Conservation (phyloP, 2,113 vertebrate species). For the Pelodiscus sinensis region DNA sequence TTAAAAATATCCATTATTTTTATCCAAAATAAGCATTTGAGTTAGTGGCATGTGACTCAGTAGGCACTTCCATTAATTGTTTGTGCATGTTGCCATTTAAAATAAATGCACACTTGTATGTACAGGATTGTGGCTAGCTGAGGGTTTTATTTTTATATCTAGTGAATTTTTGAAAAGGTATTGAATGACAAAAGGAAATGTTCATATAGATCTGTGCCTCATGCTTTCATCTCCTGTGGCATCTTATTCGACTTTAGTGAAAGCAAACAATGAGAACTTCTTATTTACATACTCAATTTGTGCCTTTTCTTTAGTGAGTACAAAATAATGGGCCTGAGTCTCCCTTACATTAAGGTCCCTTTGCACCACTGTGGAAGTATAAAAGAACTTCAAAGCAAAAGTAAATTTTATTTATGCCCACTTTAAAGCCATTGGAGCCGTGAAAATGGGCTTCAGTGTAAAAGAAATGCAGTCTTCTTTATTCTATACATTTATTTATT, state of each 20-base stretch:
- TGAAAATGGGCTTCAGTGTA: background rate
- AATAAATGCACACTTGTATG: background rate
- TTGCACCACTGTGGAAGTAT: background rate
- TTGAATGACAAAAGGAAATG: slow-evolving; percentile 4
- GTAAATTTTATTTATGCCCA: background rate
- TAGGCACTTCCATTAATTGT: slow-evolving; percentile 20
- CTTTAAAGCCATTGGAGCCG: background rate
- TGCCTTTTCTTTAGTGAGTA: background rate
- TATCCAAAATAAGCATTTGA: background rate
- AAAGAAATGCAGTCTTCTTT: fast-evolving
- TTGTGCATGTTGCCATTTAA: background rate
- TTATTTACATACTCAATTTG: background rate
- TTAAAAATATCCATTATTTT: slow-evolving; percentile 21
- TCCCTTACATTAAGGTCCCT: background rate
- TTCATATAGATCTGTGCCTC: background rate
- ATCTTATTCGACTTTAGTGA: background rate
- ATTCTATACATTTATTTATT: too few species aligned
- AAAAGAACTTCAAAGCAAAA: background rate
- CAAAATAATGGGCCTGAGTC: background rate
- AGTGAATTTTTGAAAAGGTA: slow-evolving; percentile 6
- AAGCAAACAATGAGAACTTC: background rate
- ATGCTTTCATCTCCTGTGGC: background rate
- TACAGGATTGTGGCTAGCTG: background rate
- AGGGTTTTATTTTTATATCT: slow-evolving; percentile 23
- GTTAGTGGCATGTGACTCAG: background rate